A percentile compares a stretch with the other conserved stretches of the same genome.
Evolutionary conservation across 2,888 invertebrate species (phyloP).

Genomic region (Pyrrhosoma nymphula): DNA sequence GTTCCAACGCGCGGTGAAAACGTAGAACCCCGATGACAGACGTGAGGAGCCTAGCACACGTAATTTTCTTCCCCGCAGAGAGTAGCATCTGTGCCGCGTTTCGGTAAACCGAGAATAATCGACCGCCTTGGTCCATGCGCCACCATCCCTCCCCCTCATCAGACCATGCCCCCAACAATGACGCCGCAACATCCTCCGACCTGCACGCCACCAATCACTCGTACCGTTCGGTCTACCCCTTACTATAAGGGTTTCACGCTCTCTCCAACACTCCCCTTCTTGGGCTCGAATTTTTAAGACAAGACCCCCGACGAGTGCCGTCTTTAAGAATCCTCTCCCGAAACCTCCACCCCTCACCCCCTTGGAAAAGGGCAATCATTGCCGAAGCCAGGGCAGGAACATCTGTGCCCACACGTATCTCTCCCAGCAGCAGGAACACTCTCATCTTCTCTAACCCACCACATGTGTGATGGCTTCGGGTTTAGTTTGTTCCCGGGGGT

Average conservation of each 20-base stretch:
- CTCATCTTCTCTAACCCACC: slow-evolving; percentile 17
- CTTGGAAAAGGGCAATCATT: slow-evolving; percentile 30
- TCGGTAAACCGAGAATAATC: not conserved
- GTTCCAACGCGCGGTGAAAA: too few relatives aligned
- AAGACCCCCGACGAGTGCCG: not conserved
- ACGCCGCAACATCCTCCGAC: slow-evolving; percentile 19
- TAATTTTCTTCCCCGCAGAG: not conserved
- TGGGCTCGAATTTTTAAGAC: not conserved
- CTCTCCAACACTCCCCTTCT: not conserved
- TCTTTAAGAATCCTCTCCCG: not conserved
- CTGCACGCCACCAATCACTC: slow-evolving; percentile 48
- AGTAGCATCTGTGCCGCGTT: not conserved
- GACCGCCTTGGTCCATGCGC: not conserved
- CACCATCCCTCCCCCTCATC: not conserved
- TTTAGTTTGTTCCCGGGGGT: slow-evolving; percentile 19
- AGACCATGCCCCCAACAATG: not conserved
- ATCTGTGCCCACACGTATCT: slow-evolving; percentile 29
- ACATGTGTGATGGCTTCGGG: not conserved
- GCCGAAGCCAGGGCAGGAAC: slow-evolving; percentile 32
- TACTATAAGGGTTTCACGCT: not conserved
- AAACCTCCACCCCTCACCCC: not conserved
- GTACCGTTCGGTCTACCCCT: not conserved
- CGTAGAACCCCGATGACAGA: too few relatives aligned
- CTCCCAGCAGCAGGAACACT: not conserved
- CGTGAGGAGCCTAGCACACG: too few relatives aligned